A percentile compares a stretch with the other conserved stretches of the same genome.
Evolutionary conservation across 1,140 invertebrate genomes (phyloP).

Genomic region (Drosophila ercepeae): DNA sequence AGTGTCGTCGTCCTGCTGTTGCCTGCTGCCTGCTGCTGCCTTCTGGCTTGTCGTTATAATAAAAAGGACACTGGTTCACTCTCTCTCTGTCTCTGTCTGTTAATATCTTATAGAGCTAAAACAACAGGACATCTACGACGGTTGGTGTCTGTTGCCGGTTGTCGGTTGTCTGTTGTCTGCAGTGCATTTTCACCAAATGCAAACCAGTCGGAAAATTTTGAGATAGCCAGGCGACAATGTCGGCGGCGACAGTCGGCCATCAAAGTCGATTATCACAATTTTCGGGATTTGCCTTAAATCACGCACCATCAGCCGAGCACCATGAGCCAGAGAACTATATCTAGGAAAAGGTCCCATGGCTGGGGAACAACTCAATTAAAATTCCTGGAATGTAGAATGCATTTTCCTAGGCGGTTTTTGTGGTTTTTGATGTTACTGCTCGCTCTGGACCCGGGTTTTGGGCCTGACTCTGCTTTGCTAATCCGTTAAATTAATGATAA

Average conservation of each 20-base stretch:
- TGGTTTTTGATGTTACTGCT: slow-evolving; percentile 60
- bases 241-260: slow-evolving; percentile 53
- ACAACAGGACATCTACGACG: slow-evolving; percentile 42
- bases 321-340: too few species aligned
- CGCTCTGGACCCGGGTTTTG: not conserved
- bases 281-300: slow-evolving; percentile 78
- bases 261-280: slow-evolving; percentile 80
- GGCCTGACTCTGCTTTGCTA: slow-evolving; percentile 35
- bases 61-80: slow-evolving; percentile 38
- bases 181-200: slow-evolving; percentile 9
- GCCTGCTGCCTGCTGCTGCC: slow-evolving; percentile 20
- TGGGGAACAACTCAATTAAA: slow-evolving; percentile 72
- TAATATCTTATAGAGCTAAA: slow-evolving; percentile 26
- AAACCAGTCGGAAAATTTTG: not conserved
- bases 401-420: slow-evolving; percentile 58
- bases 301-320: slow-evolving; percentile 46
- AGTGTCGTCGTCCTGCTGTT: slow-evolving; percentile 58
- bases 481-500: slow-evolving; percentile 78
- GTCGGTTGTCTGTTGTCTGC: not conserved
- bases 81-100: not conserved
- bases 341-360: not conserved
- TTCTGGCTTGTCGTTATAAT: slow-evolving; percentile 55
- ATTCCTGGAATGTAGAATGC: slow-evolving; percentile 63
- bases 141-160: too few species aligned
- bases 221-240: slow-evolving; percentile 19